Evolutionary conservation across 1,140 invertebrate genomes (phyloP).

Genomic region (Zelostemma sp.): DNA sequence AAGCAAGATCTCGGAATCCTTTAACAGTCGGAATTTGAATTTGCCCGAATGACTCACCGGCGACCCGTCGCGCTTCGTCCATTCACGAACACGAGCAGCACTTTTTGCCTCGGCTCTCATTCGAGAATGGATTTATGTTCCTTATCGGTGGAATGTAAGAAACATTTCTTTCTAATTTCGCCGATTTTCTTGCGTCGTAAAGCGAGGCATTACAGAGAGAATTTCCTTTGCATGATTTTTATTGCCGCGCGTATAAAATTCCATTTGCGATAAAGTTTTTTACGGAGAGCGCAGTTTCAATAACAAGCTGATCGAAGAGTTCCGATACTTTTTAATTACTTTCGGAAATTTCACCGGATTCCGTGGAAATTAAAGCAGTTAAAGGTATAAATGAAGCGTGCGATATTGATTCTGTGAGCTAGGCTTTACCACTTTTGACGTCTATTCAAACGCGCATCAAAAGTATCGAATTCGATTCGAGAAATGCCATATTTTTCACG

Average conservation of each 20-base stretch:
- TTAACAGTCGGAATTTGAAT: conserved; percentile 1
- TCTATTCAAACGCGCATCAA: too few relatives aligned
- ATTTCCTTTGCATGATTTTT: conserved; percentile 1
- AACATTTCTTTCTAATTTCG: background rate
- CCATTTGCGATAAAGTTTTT: too few relatives aligned
- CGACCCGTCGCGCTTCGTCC: background rate
- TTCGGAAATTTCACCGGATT: too few relatives aligned
- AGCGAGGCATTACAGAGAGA: background rate
- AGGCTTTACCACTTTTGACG: background rate
- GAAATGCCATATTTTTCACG: background rate
- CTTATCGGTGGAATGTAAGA: background rate
- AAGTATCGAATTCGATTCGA: background rate
- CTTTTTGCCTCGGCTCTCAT: background rate
- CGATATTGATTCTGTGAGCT: background rate
- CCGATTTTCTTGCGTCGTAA: background rate
- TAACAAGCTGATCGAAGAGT: too few relatives aligned
- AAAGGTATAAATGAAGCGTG: background rate
- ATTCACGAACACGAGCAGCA: background rate
- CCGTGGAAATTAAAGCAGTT: background rate
- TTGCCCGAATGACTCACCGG: background rate
- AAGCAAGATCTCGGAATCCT: background rate
- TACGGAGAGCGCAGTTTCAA: too few relatives aligned
- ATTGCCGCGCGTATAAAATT: background rate
- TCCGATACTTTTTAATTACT: too few relatives aligned
- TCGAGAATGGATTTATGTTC: background rate